Conservation (phyloP, 2,113 vertebrate species). For the Merops nubicus region DNA sequence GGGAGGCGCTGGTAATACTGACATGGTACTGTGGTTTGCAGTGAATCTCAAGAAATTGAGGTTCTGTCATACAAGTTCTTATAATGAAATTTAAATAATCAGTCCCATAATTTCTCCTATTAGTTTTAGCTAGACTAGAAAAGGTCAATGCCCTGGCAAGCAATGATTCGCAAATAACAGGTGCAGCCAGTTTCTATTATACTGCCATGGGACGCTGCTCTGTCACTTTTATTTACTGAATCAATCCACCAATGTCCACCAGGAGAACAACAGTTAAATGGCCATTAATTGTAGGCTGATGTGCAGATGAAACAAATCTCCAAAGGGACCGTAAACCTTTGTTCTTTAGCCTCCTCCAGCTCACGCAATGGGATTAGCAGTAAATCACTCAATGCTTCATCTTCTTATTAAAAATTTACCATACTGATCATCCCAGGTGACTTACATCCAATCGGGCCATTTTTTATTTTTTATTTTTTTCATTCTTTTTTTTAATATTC, state of each 20-base stretch:
- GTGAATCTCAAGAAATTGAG: constrained; percentile 16
- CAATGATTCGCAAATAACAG: constrained; percentile 83
- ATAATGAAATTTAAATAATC: constrained; percentile 64
- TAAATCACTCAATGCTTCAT: constrained; percentile 75
- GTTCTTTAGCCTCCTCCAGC: constrained; percentile 77
- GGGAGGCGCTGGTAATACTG: not conserved
- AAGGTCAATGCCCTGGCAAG: constrained; percentile 79
- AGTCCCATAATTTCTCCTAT: constrained; percentile 73
- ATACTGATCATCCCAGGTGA: constrained; percentile 61
- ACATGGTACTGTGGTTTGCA: not conserved
- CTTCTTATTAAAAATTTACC: constrained; percentile 78
- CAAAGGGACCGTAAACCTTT: constrained; percentile 83
- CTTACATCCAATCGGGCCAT: not conserved
- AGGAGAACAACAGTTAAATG: constrained; percentile 84
- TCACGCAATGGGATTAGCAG: constrained; percentile 68
- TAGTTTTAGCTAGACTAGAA: constrained; percentile 76
- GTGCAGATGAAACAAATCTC: constrained; percentile 84
- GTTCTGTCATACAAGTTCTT: constrained; percentile 7
- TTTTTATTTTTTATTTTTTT: not conserved
- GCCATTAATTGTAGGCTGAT: constrained; percentile 85
- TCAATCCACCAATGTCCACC: constrained; percentile 85
- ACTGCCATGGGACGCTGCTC: constrained; percentile 74
- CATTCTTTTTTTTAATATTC: not conserved
- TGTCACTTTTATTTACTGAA: constrained; percentile 87
- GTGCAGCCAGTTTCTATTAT: constrained; percentile 77